A percentile compares a stretch with the other conserved stretches of the same genome.
phyloP scores from a whole-genome alignment of 2,113 vertebrate species.

The Tyrannus savana region DNA sequence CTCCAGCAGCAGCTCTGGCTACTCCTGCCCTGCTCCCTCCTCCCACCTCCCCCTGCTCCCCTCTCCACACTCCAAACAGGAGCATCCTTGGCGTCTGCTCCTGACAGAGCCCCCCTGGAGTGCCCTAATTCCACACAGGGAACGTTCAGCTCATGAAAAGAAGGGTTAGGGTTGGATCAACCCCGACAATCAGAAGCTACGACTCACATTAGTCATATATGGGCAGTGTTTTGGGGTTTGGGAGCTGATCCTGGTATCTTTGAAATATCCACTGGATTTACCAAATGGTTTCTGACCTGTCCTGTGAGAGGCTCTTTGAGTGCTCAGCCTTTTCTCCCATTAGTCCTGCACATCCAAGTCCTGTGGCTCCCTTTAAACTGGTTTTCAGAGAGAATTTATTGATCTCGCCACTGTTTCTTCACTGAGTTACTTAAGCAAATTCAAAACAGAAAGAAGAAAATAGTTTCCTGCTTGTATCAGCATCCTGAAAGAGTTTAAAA shows the following conservation, averaged over 20 bases:
- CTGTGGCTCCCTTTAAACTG: background rate
- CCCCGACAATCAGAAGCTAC: too few relatives aligned
- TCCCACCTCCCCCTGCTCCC: background rate
- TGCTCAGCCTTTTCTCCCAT: rapidly evolving
- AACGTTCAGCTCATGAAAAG: background rate
- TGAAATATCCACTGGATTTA: background rate
- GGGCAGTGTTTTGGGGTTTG: background rate
- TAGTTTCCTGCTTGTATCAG: background rate
- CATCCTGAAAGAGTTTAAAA: background rate
- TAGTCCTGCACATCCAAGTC: background rate
- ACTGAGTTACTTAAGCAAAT: background rate
- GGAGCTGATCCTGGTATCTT: background rate
- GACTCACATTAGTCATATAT: rapidly evolving
- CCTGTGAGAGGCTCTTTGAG: background rate
- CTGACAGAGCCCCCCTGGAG: rapidly evolving
- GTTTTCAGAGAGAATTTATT: background rate
- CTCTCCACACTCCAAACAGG: rapidly evolving
- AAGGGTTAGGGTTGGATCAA: rapidly evolving
- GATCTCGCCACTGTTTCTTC: background rate
- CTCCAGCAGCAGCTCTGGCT: background rate
- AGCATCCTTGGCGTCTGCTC: background rate
- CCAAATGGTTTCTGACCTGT: background rate
- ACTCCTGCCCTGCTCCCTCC: background rate
- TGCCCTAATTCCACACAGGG: rapidly evolving
- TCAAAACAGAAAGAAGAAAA: background rate